Evolutionary conservation across 2,888 invertebrate species (phyloP), one percentile per base, ranked within the genome.

Genomic region (Himalopsyche kuldschensis): DNA sequence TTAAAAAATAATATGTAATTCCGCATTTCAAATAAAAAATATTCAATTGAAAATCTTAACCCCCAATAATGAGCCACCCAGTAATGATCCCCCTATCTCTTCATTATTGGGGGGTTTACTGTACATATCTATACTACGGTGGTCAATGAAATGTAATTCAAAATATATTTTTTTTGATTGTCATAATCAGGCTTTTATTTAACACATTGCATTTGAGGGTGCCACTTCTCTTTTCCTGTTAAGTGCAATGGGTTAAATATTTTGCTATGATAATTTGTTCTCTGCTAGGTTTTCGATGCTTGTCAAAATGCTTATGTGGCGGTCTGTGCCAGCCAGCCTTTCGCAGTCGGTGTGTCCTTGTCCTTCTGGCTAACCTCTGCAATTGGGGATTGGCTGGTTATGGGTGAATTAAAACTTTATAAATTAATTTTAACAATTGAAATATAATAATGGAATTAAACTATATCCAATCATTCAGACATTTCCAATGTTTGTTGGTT

Each of bases 341-440:
- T 83, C 82, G 87, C 75, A 92, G 93, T 48, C 90, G 94, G 35
- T 92, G 94, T n/a, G 87, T 91, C 0, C 89, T 94, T 35, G 89
- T 95, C 0, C 89, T 93, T 0, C 86, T 94, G 4, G 95, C 94
- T 3, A 95, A 95, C 88, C 83, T 92, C 0, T 93, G 92, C 86
- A 95, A 95, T 88, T 93, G 93, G 91, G 92, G 89, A 47, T 91
- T 96, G 69, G 95, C 96, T 0, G 89, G 93, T 0, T 94, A 93
- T 87, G 97, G 95, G 88, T 93, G 88, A 85, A 87, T 88, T n/a
- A 30, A 10, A 69, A 41, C 41, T 41, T n/a, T n/a, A n/a, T n/a
- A n/a, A n/a, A 15, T 41, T 11, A 15, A 15, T 11, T 4, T 15
- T n/a, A 69, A 69, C 11, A 63, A 10, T 63, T 63, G 10, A 11